Evolutionary conservation across 2,888 invertebrate species (phyloP).

Genomic region (Crepidodera aurea): DNA sequence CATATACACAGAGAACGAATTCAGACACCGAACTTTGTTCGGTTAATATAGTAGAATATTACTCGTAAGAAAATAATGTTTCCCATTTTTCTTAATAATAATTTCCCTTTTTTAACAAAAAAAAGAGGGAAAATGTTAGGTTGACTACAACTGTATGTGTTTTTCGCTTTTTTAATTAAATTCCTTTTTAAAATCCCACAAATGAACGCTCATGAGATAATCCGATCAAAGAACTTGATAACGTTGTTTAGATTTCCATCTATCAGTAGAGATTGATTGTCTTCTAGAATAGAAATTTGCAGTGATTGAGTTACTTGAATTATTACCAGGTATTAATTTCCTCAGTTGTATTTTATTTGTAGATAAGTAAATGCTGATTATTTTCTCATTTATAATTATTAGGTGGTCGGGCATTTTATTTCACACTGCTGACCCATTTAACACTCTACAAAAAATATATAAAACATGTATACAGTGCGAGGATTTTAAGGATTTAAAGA

Average conservation of each 20-base stretch:
- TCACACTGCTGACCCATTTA: no score
- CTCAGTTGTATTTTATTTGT: not conserved
- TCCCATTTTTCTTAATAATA: not conserved
- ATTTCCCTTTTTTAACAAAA: not conserved
- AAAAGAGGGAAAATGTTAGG: not conserved
- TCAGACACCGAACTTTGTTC: no score
- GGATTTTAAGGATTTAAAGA: no score
- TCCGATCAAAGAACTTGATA: constrained; percentile 56
- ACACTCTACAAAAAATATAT: no score
- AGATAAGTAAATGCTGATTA: not conserved
- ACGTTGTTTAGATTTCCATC: constrained; percentile 53
- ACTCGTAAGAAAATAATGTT: no score
- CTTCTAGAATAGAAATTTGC: constrained; percentile 3
- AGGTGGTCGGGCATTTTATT: not conserved
- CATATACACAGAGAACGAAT: no score
- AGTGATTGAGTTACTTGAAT: not conserved
- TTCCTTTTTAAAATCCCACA: not conserved
- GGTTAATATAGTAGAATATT: no score
- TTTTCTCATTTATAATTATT: not conserved
- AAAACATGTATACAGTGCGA: no score
- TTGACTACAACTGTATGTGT: not conserved
- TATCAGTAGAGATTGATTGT: constrained; percentile 18
- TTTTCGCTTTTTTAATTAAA: not conserved
- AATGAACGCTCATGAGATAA: constrained; percentile 32
- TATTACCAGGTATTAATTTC: not conserved